Base-by-base conservation (phyloP, 1,140 invertebrate species). In the Penaeus chinensis region DNA sequence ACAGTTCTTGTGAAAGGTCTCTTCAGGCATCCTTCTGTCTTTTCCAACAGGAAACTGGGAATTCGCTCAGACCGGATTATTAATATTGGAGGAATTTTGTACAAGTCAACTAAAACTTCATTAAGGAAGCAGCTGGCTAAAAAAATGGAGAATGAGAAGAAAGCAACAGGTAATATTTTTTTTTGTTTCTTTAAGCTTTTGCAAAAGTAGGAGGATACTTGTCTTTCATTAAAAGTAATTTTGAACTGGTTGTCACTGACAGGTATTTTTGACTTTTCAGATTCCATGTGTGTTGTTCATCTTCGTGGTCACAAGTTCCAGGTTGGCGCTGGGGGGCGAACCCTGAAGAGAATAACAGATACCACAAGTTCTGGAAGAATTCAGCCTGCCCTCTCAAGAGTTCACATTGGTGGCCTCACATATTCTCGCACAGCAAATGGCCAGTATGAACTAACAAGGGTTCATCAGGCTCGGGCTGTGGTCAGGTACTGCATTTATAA, bases 71-170 rank as follows among this genome's bases (percentile, higher is more conserved):
- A 89, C 65, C 65, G 83, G 18, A 81, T 89, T 60, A 85, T 89
- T n/a, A 89, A 85, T 61, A 89, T 89, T 85, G 83, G 83, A 19
- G 83, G 83, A 3, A 89, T 82, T 63, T 65, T 89, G 13, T 89
- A 89, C 78, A 89, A 89, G 65, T 85, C 88, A 22, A 89, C 88
- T 27, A 76, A 82, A 62, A 89, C 88, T 47, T 85, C 88, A 54
- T 61, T 89, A 22, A 85, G 69, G 54, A 89, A 89, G 37, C 88
- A 89, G 66, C 22, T 63, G 20, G 47, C 80, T 5, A 87, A 82
- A 42, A 47, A 32, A 11, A 16, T 65, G n/a, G 22, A 79, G 10
- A 47, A 16, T 27, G 65, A 42, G 16, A 32, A 19, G 19, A 84
- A 76, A 8, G 18, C n/a, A 27, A n/a, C 24, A 74, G 69, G 82